A percentile compares a stretch with the other conserved stretches of the same genome.
These are phyloP conservation scores for Temnothorax curvispinosus DNA, from an alignment of 1,140 invertebrate genomes.

Conservation along the genomic window DNA sequence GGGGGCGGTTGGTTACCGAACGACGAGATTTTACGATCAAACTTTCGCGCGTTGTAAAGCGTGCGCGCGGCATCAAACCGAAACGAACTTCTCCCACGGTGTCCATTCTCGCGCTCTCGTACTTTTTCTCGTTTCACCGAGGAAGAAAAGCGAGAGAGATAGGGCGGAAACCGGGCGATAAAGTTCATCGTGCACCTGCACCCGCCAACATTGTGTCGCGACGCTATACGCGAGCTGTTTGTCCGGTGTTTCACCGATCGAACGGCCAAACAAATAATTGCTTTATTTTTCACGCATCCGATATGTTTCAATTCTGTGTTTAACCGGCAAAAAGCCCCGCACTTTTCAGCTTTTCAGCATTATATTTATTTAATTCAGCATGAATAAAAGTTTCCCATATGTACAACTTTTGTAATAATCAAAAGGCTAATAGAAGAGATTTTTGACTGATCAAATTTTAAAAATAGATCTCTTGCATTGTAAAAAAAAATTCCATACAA, in stretches of 20 bases:
- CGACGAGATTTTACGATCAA: conserved; percentile 27
- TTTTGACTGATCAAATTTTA: not conserved
- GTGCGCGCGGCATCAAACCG: conserved; percentile 26
- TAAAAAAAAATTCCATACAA: not conserved
- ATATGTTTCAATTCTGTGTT: not conserved
- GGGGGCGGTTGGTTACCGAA: not conserved
- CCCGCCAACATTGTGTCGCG: conserved; percentile 25
- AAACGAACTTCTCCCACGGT: conserved; percentile 31
- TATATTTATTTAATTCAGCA: not conserved
- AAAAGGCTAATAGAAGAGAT: not conserved
- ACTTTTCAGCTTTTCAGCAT: not conserved
- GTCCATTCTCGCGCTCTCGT: conserved; percentile 27
- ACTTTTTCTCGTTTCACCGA: not conserved
- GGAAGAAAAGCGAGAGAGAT: not conserved
- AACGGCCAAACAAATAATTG: conserved; percentile 31
- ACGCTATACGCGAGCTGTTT: not conserved
- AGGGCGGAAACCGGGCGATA: not conserved
- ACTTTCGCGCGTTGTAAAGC: conserved; percentile 26
- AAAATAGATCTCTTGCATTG: not conserved
- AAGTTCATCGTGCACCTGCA: not conserved
- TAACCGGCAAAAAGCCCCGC: not conserved
- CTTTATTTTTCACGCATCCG: conserved; percentile 3
- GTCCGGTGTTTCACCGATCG: not conserved
- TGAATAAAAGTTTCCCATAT: not conserved
- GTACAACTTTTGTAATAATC: not conserved